A percentile compares a stretch with the other conserved stretches of the same genome.
Evolutionary conservation across 53 echinoderm and acorn worm genomes (phyloP).

Genomic region (Holothuria scabra): DNA sequence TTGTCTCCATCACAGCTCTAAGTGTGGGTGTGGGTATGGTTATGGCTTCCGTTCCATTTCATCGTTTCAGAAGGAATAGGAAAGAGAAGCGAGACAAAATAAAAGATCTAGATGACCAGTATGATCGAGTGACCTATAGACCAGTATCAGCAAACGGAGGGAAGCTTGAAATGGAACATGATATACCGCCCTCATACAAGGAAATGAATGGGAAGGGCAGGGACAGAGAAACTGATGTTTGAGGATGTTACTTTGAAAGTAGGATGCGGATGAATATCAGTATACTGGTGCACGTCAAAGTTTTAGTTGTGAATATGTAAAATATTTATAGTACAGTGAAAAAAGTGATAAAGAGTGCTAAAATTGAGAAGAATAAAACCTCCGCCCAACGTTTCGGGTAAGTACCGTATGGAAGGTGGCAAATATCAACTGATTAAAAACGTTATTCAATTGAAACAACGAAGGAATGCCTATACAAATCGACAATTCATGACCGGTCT

Average conservation of each 20-base stretch:
- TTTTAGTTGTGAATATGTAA: no score
- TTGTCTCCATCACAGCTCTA: constrained; percentile 80
- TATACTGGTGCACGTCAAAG: no score
- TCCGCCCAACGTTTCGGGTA: no score
- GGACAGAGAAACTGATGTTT: constrained; percentile 29
- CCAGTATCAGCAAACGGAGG: not conserved
- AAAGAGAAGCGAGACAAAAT: constrained; percentile 54
- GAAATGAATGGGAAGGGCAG: not conserved
- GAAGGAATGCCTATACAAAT: no score
- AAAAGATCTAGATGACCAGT: constrained; percentile 46
- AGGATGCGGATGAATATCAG: no score
- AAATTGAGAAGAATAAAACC: no score
- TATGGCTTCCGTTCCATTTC: constrained; percentile 67
- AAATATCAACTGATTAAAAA: no score
- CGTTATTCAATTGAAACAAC: no score
- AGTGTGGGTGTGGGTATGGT: constrained; percentile 85
- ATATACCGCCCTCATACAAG: constrained; percentile 15
- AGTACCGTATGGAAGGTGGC: no score
- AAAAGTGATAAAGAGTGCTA: no score
- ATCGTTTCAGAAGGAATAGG: constrained; percentile 56
- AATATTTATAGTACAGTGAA: no score
- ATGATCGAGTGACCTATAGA: constrained; percentile 29
- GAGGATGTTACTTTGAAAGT: not conserved
- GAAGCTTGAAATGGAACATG: constrained; percentile 14
- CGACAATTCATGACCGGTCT: no score